Conservation (phyloP, 1,140 invertebrate genomes). For the Halyomorpha halys region DNA sequence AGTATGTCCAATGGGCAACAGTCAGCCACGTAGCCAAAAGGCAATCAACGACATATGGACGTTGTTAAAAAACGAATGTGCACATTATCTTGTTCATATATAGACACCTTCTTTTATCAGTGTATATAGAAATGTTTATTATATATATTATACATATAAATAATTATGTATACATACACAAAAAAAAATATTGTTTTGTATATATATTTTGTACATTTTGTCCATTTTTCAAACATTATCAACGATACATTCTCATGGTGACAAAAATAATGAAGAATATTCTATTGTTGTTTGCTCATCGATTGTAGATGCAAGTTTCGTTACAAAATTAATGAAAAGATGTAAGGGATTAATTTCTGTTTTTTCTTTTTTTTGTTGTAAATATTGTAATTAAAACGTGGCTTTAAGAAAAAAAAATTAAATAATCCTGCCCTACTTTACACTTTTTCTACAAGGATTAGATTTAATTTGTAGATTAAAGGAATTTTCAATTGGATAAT, state of each 20-base stretch:
- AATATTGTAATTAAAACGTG: constrained; percentile 30
- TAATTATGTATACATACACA: constrained; percentile 21
- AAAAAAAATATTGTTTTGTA: constrained; percentile 24
- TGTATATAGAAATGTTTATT: constrained; percentile 11
- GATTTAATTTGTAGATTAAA: constrained; percentile 19
- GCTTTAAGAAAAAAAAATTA: constrained; percentile 26
- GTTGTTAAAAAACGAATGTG: constrained; percentile 19
- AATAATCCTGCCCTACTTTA: constrained; percentile 31
- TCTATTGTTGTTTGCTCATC: constrained; percentile 14
- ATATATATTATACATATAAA: constrained; percentile 18
- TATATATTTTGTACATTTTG: constrained; percentile 29
- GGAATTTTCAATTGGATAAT: constrained; percentile 15
- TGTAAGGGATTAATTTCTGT: constrained; percentile 4
- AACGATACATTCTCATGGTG: constrained; percentile 29
- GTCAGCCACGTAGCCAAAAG: constrained; percentile 18
- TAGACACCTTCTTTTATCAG: constrained; percentile 2
- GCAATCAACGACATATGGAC: constrained; percentile 5
- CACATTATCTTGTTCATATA: constrained; percentile 16
- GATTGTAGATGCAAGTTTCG: constrained; percentile 15
- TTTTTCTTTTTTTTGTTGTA: constrained; percentile 25
- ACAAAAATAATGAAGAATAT: constrained; percentile 16
- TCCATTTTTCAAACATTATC: constrained; percentile 25
- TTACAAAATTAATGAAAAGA: constrained; percentile 13
- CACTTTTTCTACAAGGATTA: constrained; percentile 31
- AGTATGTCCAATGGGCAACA: neutral